Percentiles rank a stretch among this genome's conserved stretches.
These are phyloP conservation scores for Scaptomyza cyrtandrae DNA, from an alignment of 2,888 invertebrate genomes.

Conservation along the genomic window DNA sequence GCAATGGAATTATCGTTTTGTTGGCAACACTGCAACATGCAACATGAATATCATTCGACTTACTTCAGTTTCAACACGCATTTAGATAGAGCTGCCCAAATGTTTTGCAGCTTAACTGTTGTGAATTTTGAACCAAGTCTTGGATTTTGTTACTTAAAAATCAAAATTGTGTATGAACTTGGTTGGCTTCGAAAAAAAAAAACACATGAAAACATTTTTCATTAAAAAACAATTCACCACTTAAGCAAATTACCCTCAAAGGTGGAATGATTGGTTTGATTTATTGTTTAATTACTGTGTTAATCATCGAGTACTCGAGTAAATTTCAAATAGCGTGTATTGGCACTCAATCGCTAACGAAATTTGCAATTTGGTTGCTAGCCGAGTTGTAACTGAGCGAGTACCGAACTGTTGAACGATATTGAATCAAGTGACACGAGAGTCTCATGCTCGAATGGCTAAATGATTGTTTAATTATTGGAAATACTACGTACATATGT, in stretches of 20 bases:
- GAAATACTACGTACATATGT: constrained; percentile 47
- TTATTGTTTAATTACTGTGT: neutral
- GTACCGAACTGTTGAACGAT: constrained; percentile 16
- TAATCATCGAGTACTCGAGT: neutral
- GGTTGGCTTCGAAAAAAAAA: neutral
- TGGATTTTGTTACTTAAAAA: too few relatives aligned
- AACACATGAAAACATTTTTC: neutral
- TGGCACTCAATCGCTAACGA: constrained; percentile 1
- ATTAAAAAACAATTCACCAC: neutral
- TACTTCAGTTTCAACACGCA: constrained; percentile 19
- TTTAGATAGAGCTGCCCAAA: constrained; percentile 1
- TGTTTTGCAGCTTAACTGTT: neutral
- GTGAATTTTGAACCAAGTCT: too few relatives aligned
- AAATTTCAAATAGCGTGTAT: neutral
- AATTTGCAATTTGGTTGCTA: constrained; percentile 43
- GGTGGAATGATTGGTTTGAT: neutral
- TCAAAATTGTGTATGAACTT: neutral
- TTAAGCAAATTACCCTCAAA: too few relatives aligned
- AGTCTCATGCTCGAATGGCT: constrained; percentile 41
- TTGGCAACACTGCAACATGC: neutral
- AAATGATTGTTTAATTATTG: constrained; percentile 77
- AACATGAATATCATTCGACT: constrained; percentile 13
- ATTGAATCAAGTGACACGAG: constrained; percentile 55
- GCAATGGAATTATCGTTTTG: constrained; percentile 12
- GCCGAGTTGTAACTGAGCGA: constrained; percentile 23